Conservation (phyloP, 2,888 invertebrate species). For the Idaea biselata region DNA sequence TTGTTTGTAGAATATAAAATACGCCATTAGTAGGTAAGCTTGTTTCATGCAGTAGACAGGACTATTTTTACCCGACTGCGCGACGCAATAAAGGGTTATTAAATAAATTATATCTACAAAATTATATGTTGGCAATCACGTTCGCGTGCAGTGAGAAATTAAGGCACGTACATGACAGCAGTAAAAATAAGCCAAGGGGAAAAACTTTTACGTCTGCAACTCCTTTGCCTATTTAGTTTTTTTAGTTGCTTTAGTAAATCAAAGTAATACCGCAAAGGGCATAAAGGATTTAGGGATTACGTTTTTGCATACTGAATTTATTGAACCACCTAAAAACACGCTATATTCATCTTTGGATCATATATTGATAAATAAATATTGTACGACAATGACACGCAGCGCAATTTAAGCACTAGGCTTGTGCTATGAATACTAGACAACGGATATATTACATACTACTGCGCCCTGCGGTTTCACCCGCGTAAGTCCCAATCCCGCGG, state of each 20-base stretch:
- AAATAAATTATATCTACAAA: neutral
- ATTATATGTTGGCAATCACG: conserved; percentile 1
- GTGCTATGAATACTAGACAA: too few relatives aligned
- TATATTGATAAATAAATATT: too few relatives aligned
- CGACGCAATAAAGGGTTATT: too few relatives aligned
- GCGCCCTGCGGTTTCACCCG: too few relatives aligned
- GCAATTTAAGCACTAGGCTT: too few relatives aligned
- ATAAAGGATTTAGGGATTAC: neutral
- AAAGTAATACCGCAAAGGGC: neutral
- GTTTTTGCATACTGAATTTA: neutral
- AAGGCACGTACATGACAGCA: neutral
- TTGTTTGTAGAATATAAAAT: too few relatives aligned
- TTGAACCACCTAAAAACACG: neutral
- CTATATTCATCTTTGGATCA: neutral
- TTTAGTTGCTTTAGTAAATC: neutral
- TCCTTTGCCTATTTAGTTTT: neutral
- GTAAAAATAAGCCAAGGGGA: conserved; percentile 2
- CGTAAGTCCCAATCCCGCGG: too few relatives aligned
- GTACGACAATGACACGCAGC: too few relatives aligned
- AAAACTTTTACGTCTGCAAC: conserved; percentile 1
- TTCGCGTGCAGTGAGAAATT: conserved; percentile 1
- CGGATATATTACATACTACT: too few relatives aligned
- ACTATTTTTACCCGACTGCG: too few relatives aligned
- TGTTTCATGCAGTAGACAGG: too few relatives aligned
- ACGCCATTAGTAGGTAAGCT: too few relatives aligned